Evolutionary conservation across 2,888 invertebrate species (phyloP).

Genomic region (Chaitophorus viminalis): DNA sequence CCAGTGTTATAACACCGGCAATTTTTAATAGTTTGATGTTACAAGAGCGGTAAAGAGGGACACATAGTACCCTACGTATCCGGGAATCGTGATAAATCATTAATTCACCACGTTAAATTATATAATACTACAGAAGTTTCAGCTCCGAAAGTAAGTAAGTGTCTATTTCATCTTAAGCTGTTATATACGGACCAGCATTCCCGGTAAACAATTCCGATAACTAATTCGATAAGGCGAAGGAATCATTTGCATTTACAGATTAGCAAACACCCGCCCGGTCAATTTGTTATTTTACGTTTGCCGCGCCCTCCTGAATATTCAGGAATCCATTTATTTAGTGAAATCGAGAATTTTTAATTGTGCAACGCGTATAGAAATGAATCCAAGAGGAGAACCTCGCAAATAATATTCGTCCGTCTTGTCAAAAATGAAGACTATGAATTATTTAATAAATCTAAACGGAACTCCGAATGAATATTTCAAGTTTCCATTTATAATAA

Average conservation of each 20-base stretch:
- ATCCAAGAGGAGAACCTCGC: background rate
- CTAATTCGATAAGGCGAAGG: background rate
- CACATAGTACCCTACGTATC: no score
- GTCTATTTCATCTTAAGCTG: background rate
- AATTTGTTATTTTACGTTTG: background rate
- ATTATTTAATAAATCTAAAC: background rate
- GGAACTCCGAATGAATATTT: background rate
- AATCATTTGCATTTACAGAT: conserved; percentile 2
- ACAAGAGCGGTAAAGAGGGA: no score
- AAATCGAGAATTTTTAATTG: background rate
- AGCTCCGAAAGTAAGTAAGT: no score
- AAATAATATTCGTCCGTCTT: background rate
- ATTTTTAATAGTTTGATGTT: no score
- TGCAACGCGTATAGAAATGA: background rate
- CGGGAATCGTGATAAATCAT: background rate
- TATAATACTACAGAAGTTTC: background rate
- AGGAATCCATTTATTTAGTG: background rate
- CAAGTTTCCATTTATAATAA: background rate
- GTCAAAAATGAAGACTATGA: background rate
- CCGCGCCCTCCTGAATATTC: background rate
- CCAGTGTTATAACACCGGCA: no score
- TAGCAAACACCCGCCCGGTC: background rate
- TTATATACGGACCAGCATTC: background rate
- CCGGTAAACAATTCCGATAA: background rate
- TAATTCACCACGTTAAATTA: background rate